A percentile compares a stretch with the other conserved stretches of the same genome.
Conservation (phyloP, 2,797 vertebrate genomes). For the Crypturellus tataupa region DNA sequence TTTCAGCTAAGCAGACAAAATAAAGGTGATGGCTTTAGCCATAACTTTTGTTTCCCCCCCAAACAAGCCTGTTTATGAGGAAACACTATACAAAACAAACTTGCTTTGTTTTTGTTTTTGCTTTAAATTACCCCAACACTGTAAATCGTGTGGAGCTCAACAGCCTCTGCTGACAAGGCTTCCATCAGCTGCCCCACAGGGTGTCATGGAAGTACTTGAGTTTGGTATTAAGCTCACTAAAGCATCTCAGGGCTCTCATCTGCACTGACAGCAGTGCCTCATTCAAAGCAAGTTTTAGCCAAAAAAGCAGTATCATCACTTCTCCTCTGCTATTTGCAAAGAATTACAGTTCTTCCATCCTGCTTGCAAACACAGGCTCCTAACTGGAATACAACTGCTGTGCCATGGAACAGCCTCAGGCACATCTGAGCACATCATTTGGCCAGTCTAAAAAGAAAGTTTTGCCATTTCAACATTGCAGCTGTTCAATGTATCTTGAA, state of each 20-base stretch:
- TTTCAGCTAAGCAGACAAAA: not conserved
- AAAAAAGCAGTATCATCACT: not conserved
- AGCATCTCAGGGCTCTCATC: not conserved
- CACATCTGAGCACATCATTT: not conserved
- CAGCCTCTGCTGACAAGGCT: not conserved
- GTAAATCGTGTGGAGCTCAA: not conserved
- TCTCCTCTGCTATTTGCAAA: not conserved
- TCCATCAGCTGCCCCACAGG: not conserved
- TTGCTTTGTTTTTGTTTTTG: not conserved
- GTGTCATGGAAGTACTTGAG: not conserved
- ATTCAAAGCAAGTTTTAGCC: not conserved
- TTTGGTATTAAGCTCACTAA: not conserved
- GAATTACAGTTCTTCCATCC: not conserved
- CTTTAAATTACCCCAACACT: not conserved
- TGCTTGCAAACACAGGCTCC: not conserved
- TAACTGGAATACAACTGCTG: not conserved
- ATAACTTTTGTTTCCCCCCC: not conserved
- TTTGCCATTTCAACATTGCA: slow-evolving; percentile 8
- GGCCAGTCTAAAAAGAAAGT: not conserved
- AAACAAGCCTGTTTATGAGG: not conserved
- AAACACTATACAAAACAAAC: not conserved
- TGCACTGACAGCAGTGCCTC: not conserved
- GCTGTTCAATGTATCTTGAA: not conserved
- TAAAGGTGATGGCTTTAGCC: not conserved
- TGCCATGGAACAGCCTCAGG: not conserved